These are phyloP conservation scores for Onychomys torridus DNA, from an alignment of 2,797 vertebrate genomes.

Conservation along the genomic window DNA sequence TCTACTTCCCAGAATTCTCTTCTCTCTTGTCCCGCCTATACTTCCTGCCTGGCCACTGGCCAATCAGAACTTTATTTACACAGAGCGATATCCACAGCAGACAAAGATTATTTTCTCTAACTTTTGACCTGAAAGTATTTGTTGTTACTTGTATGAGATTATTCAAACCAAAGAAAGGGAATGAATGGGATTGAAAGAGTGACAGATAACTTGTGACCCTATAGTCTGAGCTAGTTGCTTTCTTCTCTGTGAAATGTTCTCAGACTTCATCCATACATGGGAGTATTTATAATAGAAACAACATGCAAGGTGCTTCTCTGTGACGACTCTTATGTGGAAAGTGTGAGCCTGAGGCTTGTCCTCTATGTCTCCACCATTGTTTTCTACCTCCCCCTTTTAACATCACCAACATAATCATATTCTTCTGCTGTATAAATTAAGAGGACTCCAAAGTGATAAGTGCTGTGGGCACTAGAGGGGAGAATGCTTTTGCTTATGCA, in stretches of 20 bases:
- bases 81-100: no score
- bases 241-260: background rate
- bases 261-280: background rate
- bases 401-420: background rate
- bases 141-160: background rate
- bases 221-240: background rate
- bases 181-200: background rate
- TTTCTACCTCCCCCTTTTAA: background rate
- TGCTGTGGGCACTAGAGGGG: background rate
- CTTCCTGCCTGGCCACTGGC: no score
- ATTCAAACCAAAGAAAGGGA: background rate
- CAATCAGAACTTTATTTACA: no score
- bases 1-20: no score
- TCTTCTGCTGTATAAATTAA: background rate
- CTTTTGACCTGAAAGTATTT: background rate
- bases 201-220: background rate
- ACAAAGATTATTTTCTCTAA: background rate
- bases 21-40: no score
- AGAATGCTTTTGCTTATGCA: background rate
- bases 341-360: background rate
- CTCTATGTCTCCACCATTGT: background rate
- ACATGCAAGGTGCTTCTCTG: background rate
- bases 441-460: background rate
- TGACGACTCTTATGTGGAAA: background rate
- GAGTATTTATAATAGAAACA: background rate